phyloP scores from a whole-genome alignment of 2,113 vertebrate species.

The Zingel zingel region DNA sequence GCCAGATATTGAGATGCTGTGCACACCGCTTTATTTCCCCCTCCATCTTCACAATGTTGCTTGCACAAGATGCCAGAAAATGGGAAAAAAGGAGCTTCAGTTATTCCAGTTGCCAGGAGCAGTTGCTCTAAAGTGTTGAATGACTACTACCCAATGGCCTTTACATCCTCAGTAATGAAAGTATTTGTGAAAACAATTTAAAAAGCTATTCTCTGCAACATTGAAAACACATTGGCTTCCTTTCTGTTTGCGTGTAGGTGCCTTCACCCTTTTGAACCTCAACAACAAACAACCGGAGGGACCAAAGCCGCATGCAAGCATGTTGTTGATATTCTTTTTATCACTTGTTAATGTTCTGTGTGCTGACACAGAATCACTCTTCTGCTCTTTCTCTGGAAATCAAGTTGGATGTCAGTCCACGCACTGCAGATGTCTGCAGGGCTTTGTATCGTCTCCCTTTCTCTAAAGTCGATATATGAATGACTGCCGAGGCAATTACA shows the following conservation, averaged over 20 bases:
- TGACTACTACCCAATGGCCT: slow-evolving; percentile 32
- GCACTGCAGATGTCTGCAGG: neutral
- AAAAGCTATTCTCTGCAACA: slow-evolving; percentile 41
- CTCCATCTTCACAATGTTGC: slow-evolving; percentile 9
- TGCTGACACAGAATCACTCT: neutral
- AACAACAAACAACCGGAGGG: slow-evolving; percentile 15
- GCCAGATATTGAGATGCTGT: slow-evolving; percentile 40
- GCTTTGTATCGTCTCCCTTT: neutral
- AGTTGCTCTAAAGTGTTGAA: slow-evolving; percentile 26
- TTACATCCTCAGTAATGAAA: slow-evolving; percentile 51
- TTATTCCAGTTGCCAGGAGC: slow-evolving; percentile 12
- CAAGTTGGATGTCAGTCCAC: slow-evolving; percentile 9
- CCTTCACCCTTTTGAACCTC: slow-evolving; percentile 30
- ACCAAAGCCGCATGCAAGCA: neutral
- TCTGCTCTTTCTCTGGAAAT: neutral
- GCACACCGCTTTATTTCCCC: slow-evolving; percentile 20
- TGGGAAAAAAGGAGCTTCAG: slow-evolving; percentile 3
- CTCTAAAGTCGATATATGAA: slow-evolving; percentile 8
- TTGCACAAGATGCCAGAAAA: slow-evolving; percentile 25
- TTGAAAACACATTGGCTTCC: slow-evolving; percentile 26
- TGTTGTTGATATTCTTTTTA: neutral
- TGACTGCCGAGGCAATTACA: neutral
- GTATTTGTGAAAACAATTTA: slow-evolving; percentile 51
- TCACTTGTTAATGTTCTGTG: slow-evolving; percentile 4
- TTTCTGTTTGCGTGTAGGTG: slow-evolving; percentile 8